Percentiles rank a stretch among this genome's conserved stretches.
Evolutionary conservation across 2,888 invertebrate genomes (phyloP).

Genomic region (Chrysomela aeneicollis): DNA sequence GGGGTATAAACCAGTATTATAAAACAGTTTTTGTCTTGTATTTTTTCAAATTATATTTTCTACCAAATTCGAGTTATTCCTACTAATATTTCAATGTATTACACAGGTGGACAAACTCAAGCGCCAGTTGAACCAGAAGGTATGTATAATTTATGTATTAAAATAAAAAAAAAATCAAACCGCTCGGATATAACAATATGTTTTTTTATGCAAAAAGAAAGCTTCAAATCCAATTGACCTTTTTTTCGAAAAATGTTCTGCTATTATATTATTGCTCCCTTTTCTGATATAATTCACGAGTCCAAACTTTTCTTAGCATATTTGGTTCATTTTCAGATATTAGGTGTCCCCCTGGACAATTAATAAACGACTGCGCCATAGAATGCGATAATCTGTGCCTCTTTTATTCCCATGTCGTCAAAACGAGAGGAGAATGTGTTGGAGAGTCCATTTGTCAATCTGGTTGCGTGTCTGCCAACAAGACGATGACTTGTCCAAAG

Average conservation of each 20-base stretch:
- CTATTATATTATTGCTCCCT: too few relatives aligned
- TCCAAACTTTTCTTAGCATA: too few relatives aligned
- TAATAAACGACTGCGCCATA: slow-evolving; percentile 75
- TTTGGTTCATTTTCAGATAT: too few relatives aligned
- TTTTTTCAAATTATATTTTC: too few relatives aligned
- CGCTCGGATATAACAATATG: too few relatives aligned
- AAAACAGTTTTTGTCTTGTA: too few relatives aligned
- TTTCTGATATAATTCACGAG: too few relatives aligned
- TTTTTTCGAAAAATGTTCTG: too few relatives aligned
- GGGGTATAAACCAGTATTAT: too few relatives aligned
- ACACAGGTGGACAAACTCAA: neutral
- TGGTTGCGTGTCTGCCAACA: slow-evolving; percentile 53
- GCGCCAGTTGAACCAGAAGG: slow-evolving; percentile 8
- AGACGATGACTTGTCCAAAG: slow-evolving; percentile 63
- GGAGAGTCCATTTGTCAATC: slow-evolving; percentile 59
- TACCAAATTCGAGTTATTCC: too few relatives aligned
- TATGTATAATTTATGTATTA: slow-evolving; percentile 2
- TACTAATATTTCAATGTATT: neutral
- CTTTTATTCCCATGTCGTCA: slow-evolving; percentile 65
- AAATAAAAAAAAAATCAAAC: neutral
- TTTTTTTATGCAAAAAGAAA: too few relatives aligned
- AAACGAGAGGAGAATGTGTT: slow-evolving; percentile 60
- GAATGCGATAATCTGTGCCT: slow-evolving; percentile 77
- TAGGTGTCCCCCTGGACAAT: slow-evolving; percentile 63
- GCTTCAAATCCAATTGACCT: too few relatives aligned